A percentile compares a stretch with the other conserved stretches of the same genome.
phyloP scores from a whole-genome alignment of 2,888 invertebrate species.

The Megaustenia siamemsis region DNA sequence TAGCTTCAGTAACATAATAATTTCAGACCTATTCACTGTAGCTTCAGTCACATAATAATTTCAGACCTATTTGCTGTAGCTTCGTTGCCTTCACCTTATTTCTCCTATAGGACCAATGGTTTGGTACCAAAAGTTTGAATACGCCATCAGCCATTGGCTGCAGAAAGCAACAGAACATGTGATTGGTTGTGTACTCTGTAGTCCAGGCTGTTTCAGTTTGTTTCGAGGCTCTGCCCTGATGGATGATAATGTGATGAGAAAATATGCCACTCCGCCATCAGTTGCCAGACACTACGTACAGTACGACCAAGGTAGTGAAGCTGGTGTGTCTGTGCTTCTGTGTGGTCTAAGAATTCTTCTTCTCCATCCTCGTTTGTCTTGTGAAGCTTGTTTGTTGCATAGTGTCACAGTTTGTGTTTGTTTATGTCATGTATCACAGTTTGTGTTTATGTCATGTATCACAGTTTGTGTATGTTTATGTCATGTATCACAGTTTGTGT shows the following conservation, averaged over 20 bases:
- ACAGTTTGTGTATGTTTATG: too few species aligned
- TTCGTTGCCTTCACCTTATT: background rate
- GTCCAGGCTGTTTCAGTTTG: constrained; percentile 97
- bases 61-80: background rate
- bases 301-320: constrained; percentile 93
- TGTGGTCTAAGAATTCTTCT: too few species aligned
- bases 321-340: background rate
- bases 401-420: too few species aligned
- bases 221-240: constrained; percentile 98
- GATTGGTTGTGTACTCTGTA: constrained; percentile 99
- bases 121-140: constrained; percentile 99
- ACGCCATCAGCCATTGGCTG: constrained; percentile 99
- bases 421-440: too few species aligned
- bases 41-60: too few species aligned
- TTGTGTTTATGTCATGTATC: too few species aligned
- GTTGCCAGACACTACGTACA: constrained; percentile 99
- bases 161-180: constrained; percentile 99
- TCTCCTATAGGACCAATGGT: constrained; percentile 90
- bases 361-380: too few species aligned
- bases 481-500: too few species aligned
- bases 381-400: too few species aligned
- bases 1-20: too few species aligned
- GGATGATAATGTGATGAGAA: constrained; percentile 99
- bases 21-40: too few species aligned
- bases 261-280: constrained; percentile 93